These are phyloP conservation scores for Atrichornis clamosus DNA, from an alignment of 2,113 vertebrate genomes.

Conservation along the genomic window DNA sequence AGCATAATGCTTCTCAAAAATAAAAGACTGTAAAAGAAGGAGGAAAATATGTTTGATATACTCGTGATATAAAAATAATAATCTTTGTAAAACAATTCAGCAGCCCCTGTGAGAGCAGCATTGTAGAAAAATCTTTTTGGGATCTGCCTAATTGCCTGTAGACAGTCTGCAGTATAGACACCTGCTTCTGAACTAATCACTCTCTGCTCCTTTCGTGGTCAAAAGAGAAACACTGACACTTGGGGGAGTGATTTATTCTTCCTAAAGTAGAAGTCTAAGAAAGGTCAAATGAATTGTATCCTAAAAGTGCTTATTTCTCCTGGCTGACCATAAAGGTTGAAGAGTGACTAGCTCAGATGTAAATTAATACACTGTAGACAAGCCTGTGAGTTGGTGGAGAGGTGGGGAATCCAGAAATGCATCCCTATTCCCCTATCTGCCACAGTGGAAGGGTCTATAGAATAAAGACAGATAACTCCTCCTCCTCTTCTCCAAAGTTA, in stretches of 20 bases:
- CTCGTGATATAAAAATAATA: not conserved
- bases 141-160: not conserved
- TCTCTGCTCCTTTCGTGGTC: not conserved
- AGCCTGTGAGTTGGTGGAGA: not conserved
- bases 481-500: not conserved
- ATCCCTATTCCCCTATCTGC: not conserved
- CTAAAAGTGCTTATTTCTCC: slow-evolving; percentile 17
- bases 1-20: not conserved
- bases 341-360: not conserved
- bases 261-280: slow-evolving; percentile 8
- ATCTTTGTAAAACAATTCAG: not conserved
- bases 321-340: slow-evolving; percentile 10
- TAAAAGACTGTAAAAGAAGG: not conserved
- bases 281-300: slow-evolving; percentile 38
- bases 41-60: not conserved
- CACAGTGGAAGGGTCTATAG: not conserved
- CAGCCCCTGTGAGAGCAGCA: not conserved
- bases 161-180: not conserved
- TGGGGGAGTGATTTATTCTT: slow-evolving; percentile 17
- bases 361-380: not conserved
- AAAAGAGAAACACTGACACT: not conserved
- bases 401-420: not conserved
- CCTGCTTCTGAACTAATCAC: not conserved
- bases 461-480: not conserved
- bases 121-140: not conserved